phyloP scores from a whole-genome alignment of 2,888 invertebrate species.

The Yponomeuta plumbellus region DNA sequence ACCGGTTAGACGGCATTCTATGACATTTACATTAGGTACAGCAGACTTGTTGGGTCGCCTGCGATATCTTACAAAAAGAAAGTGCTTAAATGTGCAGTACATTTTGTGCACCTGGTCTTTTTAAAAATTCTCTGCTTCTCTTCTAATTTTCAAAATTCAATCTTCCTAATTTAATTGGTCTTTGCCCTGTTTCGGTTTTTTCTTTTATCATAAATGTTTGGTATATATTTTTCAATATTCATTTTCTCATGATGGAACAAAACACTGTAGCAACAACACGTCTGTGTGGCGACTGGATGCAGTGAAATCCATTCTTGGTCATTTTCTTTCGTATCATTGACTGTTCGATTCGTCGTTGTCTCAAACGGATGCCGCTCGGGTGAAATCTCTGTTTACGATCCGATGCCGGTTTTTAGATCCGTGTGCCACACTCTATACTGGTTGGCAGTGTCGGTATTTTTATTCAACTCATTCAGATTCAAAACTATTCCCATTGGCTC shows the following conservation, averaged over 20 bases:
- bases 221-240: no score
- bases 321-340: neutral
- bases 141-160: neutral
- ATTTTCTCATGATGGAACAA: neutral
- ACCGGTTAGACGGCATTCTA: slow-evolving; percentile 61
- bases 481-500: neutral
- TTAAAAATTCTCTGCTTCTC: slow-evolving; percentile 23
- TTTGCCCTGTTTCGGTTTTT: no score
- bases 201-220: no score
- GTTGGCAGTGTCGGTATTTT: neutral
- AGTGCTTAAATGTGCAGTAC: slow-evolving; percentile 34
- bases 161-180: no score
- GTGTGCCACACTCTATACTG: slow-evolving; percentile 14
- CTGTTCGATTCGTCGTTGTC: neutral
- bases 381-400: slow-evolving; percentile 42
- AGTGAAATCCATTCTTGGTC: neutral
- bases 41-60: slow-evolving; percentile 54
- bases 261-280: neutral
- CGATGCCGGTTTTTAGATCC: slow-evolving; percentile 28
- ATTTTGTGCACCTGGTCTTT: slow-evolving; percentile 30
- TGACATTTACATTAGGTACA: slow-evolving; percentile 65
- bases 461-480: slow-evolving; percentile 10
- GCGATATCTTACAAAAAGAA: slow-evolving; percentile 48
- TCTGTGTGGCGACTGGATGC: neutral
- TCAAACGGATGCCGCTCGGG: slow-evolving; percentile 40